phyloP scores from a whole-genome alignment of 2,888 invertebrate genomes.

The Amitus sp. region DNA sequence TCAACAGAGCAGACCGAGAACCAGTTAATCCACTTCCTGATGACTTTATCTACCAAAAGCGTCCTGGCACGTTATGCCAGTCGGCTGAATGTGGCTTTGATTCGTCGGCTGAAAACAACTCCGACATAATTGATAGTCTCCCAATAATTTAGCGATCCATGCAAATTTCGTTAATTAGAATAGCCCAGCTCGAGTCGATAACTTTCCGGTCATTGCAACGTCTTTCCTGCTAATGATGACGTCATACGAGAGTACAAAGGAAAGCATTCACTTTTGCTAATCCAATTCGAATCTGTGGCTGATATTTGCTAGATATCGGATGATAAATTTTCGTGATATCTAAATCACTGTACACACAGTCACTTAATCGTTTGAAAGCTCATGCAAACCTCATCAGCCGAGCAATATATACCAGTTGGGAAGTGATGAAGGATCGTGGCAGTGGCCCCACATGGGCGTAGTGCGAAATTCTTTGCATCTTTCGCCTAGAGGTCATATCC shows the following conservation, averaged over 20 bases:
- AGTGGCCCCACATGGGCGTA: conserved; percentile 5
- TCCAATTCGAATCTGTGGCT: not conserved
- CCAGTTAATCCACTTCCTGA: conserved; percentile 27
- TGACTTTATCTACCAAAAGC: conserved; percentile 23
- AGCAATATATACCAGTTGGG: not conserved
- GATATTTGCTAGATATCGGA: not conserved
- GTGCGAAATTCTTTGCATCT: conserved; percentile 15
- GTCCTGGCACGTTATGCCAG: conserved; percentile 12
- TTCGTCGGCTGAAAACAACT: conserved; percentile 15
- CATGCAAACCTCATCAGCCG: conserved; percentile 13
- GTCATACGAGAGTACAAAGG: too few species aligned
- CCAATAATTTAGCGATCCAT: too few species aligned
- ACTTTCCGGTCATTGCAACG: too few species aligned
- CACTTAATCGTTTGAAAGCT: not conserved
- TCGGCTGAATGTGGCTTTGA: conserved; percentile 16
- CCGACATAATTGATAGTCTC: conserved; percentile 11
- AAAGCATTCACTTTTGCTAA: not conserved
- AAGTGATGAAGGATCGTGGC: conserved; percentile 10
- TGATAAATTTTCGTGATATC: not conserved
- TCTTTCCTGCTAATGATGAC: too few species aligned
- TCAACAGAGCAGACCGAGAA: conserved; percentile 12
- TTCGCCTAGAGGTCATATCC: conserved; percentile 13
- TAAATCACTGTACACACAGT: not conserved
- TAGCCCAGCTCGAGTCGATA: too few species aligned
- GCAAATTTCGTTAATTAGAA: too few species aligned